A percentile compares a stretch with the other conserved stretches of the same genome.
Conservation (phyloP, 2,888 invertebrate genomes). For the Drosophila antonietae region DNA sequence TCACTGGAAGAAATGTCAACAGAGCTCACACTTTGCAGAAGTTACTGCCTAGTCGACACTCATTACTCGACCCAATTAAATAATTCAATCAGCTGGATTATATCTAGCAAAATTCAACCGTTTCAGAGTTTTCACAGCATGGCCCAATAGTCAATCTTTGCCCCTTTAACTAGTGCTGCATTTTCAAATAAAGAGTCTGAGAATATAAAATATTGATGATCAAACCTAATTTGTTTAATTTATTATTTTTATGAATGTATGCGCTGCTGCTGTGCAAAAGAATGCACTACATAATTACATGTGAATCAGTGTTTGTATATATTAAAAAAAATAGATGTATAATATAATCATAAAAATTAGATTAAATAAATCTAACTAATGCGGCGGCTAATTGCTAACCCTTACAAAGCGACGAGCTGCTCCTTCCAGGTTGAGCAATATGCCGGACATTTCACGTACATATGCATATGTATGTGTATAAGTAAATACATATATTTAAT, state of each 20-base stretch:
- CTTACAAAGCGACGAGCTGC: background rate
- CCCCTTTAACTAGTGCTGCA: background rate
- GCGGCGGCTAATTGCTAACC: constrained; percentile 1
- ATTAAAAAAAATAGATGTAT: constrained; percentile 5
- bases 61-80: no score
- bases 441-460: constrained; percentile 19
- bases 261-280: constrained; percentile 42
- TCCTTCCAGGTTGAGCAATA: background rate
- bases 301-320: constrained; percentile 26
- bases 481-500: background rate
- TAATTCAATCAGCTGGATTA: no score
- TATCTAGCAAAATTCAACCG: no score
- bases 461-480: background rate
- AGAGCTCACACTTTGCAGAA: background rate
- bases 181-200: no score
- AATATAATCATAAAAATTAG: background rate
- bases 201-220: background rate
- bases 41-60: no score
- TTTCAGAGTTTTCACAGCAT: background rate
- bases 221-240: constrained; percentile 30
- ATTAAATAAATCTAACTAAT: constrained; percentile 21
- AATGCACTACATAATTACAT: constrained; percentile 56
- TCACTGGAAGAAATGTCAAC: background rate
- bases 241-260: constrained; percentile 35
- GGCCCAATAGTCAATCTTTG: background rate